Evolutionary conservation across 2,888 invertebrate genomes (phyloP), one percentile per base, ranked within the genome.

Genomic region (Unio pictorum): DNA sequence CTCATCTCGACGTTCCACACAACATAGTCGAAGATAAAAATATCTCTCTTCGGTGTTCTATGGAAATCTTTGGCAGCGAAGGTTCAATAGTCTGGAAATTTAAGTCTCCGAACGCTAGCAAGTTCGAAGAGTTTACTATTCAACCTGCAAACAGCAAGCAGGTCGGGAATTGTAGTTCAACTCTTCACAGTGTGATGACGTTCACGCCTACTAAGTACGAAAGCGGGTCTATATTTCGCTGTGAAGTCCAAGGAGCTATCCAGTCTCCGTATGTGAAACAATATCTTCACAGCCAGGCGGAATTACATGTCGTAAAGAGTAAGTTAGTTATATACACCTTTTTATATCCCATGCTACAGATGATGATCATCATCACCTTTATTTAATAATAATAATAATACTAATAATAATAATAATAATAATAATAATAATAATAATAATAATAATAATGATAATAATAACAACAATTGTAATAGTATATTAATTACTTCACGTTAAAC

Each of bases 221-320:
- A 45, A 74, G 80, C 30, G 78, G 77, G 8, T 74, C 81, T 2
- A 67, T 71, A n/a, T 81, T 80, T 61, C 73, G 78, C 56, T 81
- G 81, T 67, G 69, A 73, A 65, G 57, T 78, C 6, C 54, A 63
- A 54, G 63, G 63, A 54, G 54, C 63, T 4, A 45, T 11, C 45
- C 45, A 45, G 15, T 15, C 15, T 45, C 45, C 45, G 15, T 45
- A 45, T 45, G 45, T 45, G 45, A 45, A 45, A 15, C 45, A 45
- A 15, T 15, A 45, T 15, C 45, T 45, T 45, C 45, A 45, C 15
- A 45, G 45, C 45, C 45, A 45, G 45, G 45, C 45, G 15, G 45
- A 45, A 45, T 45, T 45, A 45, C 45, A 45, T 15, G 45, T 45
- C 15, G 45, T 45, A 45, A 45, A 45, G 15, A 45, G 45, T 45